A percentile compares a stretch with the other conserved stretches of the same genome.
phyloP scores from a whole-genome alignment of 2,797 vertebrate genomes.

The Falco naumanni region DNA sequence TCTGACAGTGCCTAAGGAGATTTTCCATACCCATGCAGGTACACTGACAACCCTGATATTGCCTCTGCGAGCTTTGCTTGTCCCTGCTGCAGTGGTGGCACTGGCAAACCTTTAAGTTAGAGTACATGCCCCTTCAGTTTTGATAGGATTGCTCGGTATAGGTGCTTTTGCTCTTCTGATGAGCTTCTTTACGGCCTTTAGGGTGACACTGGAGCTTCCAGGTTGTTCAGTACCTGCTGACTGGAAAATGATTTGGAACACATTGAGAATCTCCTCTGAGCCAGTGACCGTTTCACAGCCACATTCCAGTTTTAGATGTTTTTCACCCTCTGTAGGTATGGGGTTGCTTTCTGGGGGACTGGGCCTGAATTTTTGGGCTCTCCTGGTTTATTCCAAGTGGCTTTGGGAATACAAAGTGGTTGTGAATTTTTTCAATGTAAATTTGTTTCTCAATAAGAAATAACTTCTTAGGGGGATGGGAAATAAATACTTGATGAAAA shows the following conservation, averaged over 20 bases:
- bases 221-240: background rate
- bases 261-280: background rate
- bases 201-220: background rate
- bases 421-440: background rate
- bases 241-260: background rate
- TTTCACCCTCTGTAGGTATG: background rate
- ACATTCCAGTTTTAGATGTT: background rate
- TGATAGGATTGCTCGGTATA: background rate
- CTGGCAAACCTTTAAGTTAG: background rate
- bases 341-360: background rate
- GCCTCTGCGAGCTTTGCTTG: background rate
- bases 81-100: background rate
- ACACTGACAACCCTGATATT: background rate
- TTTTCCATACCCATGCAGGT: background rate
- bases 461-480: background rate
- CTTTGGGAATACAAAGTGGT: background rate
- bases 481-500: background rate
- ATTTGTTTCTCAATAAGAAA: background rate
- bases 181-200: background rate
- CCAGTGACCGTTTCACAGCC: background rate
- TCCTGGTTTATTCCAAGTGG: background rate
- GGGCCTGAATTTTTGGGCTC: background rate
- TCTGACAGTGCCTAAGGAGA: background rate
- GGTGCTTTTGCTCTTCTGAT: background rate
- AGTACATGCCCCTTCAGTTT: background rate